Evolutionary conservation across 2,113 vertebrate genomes (phyloP).

Genomic region (Phrynosoma blainvillii): DNA sequence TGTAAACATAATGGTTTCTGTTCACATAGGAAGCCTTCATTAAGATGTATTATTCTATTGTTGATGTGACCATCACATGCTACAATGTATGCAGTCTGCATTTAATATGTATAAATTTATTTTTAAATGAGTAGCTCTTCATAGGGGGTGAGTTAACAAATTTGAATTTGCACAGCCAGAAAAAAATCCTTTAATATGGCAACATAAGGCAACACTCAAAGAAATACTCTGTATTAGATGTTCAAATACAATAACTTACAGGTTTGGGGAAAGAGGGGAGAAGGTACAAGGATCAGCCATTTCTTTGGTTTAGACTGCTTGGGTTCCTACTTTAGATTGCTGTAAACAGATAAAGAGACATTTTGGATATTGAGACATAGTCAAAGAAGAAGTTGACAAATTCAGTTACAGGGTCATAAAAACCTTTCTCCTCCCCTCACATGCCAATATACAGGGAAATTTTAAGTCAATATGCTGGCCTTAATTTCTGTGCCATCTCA

Average conservation of each 20-base stretch:
- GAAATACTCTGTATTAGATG: conserved; percentile 65
- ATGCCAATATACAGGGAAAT: background rate
- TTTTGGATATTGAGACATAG: background rate
- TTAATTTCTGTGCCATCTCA: background rate
- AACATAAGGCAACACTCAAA: conserved; percentile 64
- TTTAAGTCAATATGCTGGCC: background rate
- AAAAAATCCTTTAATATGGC: conserved; percentile 63
- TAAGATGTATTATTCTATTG: conserved; percentile 81
- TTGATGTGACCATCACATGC: conserved; percentile 66
- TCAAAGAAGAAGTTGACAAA: background rate
- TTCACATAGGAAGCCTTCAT: conserved; percentile 82
- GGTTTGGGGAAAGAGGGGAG: background rate
- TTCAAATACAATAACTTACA: conserved; percentile 50
- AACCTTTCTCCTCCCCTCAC: background rate
- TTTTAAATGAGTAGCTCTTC: conserved; percentile 78
- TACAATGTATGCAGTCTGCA: conserved; percentile 64
- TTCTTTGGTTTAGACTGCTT: background rate
- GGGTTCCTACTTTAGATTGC: too few relatives aligned
- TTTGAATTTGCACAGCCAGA: conserved; percentile 67
- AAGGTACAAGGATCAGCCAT: background rate
- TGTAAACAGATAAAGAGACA: background rate
- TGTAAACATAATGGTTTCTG: conserved; percentile 80
- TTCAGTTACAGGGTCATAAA: background rate
- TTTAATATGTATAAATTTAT: conserved; percentile 78
- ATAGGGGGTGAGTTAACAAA: conserved; percentile 68